A percentile compares a stretch with the other conserved stretches of the same genome.
phyloP scores from a whole-genome alignment of 2,888 invertebrate genomes.

The Pachymerium ferrugineum region DNA sequence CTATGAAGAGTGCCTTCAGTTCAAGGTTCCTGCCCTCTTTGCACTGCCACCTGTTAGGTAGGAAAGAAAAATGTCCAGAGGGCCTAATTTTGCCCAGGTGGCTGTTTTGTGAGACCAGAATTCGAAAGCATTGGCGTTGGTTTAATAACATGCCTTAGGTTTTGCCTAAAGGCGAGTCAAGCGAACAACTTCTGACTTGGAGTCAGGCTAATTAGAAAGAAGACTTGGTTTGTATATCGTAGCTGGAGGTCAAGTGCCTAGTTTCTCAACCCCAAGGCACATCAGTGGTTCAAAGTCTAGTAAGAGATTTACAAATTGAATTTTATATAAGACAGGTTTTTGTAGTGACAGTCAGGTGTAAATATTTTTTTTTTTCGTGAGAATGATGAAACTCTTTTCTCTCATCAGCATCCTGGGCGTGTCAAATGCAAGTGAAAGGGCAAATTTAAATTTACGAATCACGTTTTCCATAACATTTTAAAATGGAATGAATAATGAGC shows the following conservation, averaged over 20 bases:
- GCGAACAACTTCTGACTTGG: not conserved
- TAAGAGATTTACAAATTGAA: not conserved
- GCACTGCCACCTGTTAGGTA: conserved; percentile 21
- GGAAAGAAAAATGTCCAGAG: not conserved
- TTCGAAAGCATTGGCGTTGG: conserved; percentile 15
- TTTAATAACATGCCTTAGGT: conserved; percentile 5
- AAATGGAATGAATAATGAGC: too few species aligned
- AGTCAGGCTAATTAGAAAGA: conserved; percentile 20
- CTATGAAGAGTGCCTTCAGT: conserved; percentile 9
- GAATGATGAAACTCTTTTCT: conserved; percentile 16
- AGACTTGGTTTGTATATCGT: conserved; percentile 18
- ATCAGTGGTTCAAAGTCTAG: not conserved
- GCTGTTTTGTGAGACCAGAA: not conserved
- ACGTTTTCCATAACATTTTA: too few species aligned
- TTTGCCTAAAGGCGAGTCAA: not conserved
- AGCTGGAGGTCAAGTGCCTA: not conserved
- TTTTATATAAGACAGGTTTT: conserved; percentile 1
- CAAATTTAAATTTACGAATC: not conserved
- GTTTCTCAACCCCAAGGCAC: not conserved
- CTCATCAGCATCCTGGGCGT: conserved; percentile 16
- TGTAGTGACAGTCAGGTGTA: not conserved
- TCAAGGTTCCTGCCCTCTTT: conserved; percentile 24
- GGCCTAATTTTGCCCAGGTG: conserved; percentile 16
- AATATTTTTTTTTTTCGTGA: conserved; percentile 21
- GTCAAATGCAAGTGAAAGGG: not conserved